Evolutionary conservation across 2,888 invertebrate genomes (phyloP).

Genomic region (Apamea crenata): DNA sequence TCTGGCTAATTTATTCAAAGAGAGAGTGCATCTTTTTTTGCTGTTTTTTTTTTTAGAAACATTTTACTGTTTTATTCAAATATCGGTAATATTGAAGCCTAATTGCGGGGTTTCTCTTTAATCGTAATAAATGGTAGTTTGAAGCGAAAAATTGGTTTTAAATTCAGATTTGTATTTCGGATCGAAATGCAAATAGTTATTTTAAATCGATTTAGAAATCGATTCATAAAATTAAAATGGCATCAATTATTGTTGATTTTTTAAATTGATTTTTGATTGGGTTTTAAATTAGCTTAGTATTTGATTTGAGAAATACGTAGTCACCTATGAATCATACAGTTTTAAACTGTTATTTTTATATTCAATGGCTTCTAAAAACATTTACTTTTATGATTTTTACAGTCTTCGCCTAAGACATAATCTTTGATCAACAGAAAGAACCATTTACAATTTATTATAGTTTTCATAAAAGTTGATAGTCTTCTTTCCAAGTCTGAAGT

Average conservation of each 20-base stretch:
- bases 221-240: conserved; percentile 41
- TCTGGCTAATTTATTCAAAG: conserved; percentile 63
- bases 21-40: conserved; percentile 56
- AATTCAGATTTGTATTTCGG: conserved; percentile 40
- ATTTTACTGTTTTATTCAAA: conserved; percentile 37
- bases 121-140: conserved; percentile 52
- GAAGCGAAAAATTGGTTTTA: conserved; percentile 31
- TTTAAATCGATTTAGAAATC: conserved; percentile 47
- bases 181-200: conserved; percentile 28
- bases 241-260: conserved; percentile 53
- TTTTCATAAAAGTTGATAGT: neutral
- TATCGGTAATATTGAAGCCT: conserved; percentile 41
- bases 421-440: neutral
- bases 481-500: neutral
- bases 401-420: neutral
- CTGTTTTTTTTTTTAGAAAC: conserved; percentile 32
- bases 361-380: neutral
- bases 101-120: conserved; percentile 60
- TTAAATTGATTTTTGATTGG: conserved; percentile 48
- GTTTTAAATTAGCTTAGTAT: conserved; percentile 29
- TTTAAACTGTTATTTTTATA: neutral
- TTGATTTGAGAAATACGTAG: conserved; percentile 19
- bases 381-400: neutral
- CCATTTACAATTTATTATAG: neutral
- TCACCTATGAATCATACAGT: neutral